Percentiles rank a stretch among this genome's conserved stretches.
Conservation (phyloP, 2,113 vertebrate species). For the Glaucomys volans region DNA sequence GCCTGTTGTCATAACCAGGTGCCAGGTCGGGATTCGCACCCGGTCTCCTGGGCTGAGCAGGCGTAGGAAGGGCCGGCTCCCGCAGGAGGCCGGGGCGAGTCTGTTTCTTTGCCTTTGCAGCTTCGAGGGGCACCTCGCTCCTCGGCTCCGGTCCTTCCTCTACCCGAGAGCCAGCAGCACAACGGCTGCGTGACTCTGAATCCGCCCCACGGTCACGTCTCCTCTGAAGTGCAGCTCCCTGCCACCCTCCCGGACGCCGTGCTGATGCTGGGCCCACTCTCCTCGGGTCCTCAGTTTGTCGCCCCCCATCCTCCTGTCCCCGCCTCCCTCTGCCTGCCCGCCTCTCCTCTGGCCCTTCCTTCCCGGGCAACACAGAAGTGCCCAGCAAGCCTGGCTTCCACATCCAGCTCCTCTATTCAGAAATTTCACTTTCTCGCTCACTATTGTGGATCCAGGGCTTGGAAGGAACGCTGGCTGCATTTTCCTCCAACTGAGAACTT, state of each 20-base stretch:
- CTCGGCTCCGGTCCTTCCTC: not conserved
- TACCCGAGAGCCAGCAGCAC: fast-evolving
- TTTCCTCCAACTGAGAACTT: not conserved
- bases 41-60: not conserved
- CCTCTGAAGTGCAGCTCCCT: not conserved
- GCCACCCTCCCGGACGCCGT: fast-evolving
- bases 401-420: not conserved
- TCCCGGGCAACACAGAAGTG: fast-evolving
- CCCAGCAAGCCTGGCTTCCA: too few species aligned
- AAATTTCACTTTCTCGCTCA: not conserved
- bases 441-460: not conserved
- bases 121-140: not conserved
- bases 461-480: not conserved
- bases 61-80: not conserved
- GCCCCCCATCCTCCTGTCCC: too few species aligned
- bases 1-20: too few species aligned
- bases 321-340: fast-evolving
- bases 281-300: too few species aligned
- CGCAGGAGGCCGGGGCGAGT: too few species aligned
- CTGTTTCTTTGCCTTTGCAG: fast-evolving
- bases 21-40: fast-evolving
- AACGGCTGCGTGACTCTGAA: not conserved
- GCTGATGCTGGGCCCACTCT: fast-evolving
- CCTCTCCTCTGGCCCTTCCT: fast-evolving
- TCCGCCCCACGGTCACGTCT: not conserved